phyloP scores from a whole-genome alignment of 2,888 invertebrate genomes.

The Apomyelois bistriatella region DNA sequence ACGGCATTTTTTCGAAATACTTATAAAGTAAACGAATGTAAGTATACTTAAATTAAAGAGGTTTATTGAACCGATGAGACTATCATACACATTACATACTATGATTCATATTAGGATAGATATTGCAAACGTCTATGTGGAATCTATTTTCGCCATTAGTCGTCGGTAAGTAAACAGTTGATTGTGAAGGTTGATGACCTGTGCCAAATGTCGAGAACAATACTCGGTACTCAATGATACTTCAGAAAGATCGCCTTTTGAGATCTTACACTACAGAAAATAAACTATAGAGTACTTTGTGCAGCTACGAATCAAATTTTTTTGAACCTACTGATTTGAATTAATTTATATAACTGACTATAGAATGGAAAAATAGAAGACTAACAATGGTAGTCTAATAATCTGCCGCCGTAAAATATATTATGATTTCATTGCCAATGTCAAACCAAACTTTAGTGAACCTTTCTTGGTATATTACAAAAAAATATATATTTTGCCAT shows the following conservation, averaged over 20 bases:
- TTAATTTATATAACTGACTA: too few relatives aligned
- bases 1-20: constrained; percentile 21
- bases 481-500: too few relatives aligned
- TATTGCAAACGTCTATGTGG: constrained; percentile 24
- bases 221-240: constrained; percentile 48
- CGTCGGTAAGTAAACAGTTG: constrained; percentile 53
- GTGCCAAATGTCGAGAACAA: constrained; percentile 70
- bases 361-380: too few relatives aligned
- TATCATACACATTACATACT: not conserved
- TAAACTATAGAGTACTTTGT: constrained; percentile 31
- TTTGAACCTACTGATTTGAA: not conserved
- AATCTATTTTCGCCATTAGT: constrained; percentile 45
- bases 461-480: too few relatives aligned
- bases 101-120: constrained; percentile 16
- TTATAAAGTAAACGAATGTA: not conserved
- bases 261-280: constrained; percentile 43
- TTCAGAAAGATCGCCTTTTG: constrained; percentile 47
- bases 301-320: constrained; percentile 26
- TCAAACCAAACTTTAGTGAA: too few relatives aligned
- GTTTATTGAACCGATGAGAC: constrained; percentile 14
- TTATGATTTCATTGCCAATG: too few relatives aligned
- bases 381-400: too few relatives aligned
- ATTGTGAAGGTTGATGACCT: constrained; percentile 62
- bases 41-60: not conserved
- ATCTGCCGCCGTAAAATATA: too few relatives aligned